Percentiles rank a stretch among this genome's conserved stretches.
These are phyloP conservation scores for Gymnogyps californianus DNA, from an alignment of 2,113 vertebrate genomes.

Conservation along the genomic window DNA sequence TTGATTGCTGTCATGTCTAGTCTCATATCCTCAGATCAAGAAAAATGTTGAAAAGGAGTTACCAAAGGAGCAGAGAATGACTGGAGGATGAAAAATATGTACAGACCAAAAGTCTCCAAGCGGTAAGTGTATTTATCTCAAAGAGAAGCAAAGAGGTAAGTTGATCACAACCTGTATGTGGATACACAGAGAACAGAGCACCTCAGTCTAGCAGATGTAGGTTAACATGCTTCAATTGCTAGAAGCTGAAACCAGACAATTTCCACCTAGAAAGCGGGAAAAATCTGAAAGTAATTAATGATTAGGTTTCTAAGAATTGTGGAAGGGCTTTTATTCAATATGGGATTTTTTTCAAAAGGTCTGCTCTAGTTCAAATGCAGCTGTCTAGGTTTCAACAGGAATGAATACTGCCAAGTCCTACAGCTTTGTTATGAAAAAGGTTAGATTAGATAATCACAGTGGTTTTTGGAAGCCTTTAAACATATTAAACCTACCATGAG, in stretches of 20 bases:
- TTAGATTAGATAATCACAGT: constrained; percentile 11
- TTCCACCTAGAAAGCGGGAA: background rate
- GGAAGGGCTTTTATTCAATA: background rate
- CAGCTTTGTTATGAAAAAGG: background rate
- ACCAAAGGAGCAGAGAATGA: constrained; percentile 46
- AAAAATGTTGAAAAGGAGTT: constrained; percentile 54
- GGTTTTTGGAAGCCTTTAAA: constrained; percentile 19
- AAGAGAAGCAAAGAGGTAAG: constrained; percentile 21
- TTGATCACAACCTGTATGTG: constrained; percentile 18
- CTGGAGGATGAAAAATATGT: constrained; percentile 45
- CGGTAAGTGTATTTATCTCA: constrained; percentile 17
- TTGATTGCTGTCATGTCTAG: constrained; percentile 29
- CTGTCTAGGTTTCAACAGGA: background rate
- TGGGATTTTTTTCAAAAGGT: background rate
- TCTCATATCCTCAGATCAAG: constrained; percentile 43
- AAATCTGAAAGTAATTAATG: constrained; percentile 45
- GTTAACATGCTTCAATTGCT: background rate
- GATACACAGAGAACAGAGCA: constrained; percentile 18
- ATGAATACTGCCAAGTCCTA: background rate
- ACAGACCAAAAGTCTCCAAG: constrained; percentile 49
- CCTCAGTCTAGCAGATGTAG: background rate
- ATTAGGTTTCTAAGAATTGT: constrained; percentile 11
- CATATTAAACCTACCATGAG: background rate
- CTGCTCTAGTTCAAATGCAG: constrained; percentile 1
- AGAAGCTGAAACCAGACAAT: constrained; percentile 1